Conservation (phyloP, 2,113 vertebrate genomes). For the Corythaeola cristata region DNA sequence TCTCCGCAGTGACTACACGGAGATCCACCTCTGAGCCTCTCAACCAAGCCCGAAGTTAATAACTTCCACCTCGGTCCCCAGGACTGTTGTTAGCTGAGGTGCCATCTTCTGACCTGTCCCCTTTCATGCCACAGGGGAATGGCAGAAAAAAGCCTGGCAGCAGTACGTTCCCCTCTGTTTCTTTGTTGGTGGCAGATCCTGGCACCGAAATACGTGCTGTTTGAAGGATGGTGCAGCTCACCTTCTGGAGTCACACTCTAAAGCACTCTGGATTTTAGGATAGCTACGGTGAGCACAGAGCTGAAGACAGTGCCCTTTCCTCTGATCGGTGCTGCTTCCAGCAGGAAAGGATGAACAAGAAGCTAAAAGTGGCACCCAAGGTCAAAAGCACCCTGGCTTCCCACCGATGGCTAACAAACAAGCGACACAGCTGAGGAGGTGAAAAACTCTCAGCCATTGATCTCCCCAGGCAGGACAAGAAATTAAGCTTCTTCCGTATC, state of each 20-base stretch:
- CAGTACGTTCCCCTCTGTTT: fast-evolving
- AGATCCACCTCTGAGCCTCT: not conserved
- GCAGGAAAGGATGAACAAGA: not conserved
- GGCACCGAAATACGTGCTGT: not conserved
- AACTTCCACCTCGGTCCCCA: not conserved
- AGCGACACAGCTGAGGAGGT: not conserved
- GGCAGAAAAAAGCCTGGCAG: not conserved
- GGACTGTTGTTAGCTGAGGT: not conserved
- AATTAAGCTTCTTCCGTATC: not conserved
- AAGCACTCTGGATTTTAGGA: not conserved
- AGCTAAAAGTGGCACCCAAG: not conserved
- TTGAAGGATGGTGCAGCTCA: not conserved
- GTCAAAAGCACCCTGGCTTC: not conserved
- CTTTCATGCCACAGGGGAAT: not conserved
- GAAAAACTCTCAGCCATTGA: not conserved
- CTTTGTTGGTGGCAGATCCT: not conserved
- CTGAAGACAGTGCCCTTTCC: not conserved
- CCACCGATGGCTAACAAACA: not conserved
- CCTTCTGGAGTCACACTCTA: not conserved
- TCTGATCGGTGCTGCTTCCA: not conserved
- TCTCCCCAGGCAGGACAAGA: not conserved
- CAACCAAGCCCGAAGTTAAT: not conserved
- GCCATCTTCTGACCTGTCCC: not conserved
- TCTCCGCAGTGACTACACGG: not conserved
- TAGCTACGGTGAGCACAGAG: not conserved